A percentile compares a stretch with the other conserved stretches of the same genome.
phyloP scores from a whole-genome alignment of 2,113 vertebrate genomes.

The Oreotragus oreotragus region DNA sequence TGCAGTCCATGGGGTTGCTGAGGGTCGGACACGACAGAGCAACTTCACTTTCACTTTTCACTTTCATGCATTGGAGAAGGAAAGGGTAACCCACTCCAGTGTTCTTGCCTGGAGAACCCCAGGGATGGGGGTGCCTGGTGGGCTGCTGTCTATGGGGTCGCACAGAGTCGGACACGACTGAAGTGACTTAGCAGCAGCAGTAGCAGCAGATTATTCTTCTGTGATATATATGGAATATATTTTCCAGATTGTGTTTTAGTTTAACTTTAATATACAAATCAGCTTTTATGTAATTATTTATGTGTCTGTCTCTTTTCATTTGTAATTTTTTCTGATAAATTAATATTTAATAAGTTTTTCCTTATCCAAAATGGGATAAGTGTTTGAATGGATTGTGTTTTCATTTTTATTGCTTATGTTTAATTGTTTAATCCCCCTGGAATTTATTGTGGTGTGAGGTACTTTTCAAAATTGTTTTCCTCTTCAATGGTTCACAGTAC shows the following conservation, averaged over 20 bases:
- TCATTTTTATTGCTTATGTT: conserved; percentile 6
- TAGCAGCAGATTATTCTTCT: not conserved
- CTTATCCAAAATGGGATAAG: not conserved
- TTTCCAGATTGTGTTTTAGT: conserved; percentile 23
- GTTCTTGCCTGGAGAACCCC: too few relatives aligned
- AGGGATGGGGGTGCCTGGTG: too few relatives aligned
- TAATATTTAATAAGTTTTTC: not conserved
- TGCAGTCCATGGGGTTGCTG: too few relatives aligned
- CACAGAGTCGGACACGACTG: too few relatives aligned
- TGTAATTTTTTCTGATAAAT: conserved; percentile 44
- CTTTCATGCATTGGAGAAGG: too few relatives aligned
- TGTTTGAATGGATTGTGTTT: conserved; percentile 4
- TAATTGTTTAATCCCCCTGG: not conserved
- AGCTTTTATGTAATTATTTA: not conserved
- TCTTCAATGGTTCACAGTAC: conserved; percentile 14
- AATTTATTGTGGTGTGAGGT: conserved; percentile 32
- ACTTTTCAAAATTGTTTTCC: conserved; percentile 52
- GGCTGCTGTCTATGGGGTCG: too few relatives aligned
- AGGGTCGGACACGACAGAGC: too few relatives aligned
- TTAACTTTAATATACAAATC: not conserved
- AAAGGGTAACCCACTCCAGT: too few relatives aligned
- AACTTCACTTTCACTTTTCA: too few relatives aligned
- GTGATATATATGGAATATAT: not conserved
- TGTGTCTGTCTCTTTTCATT: not conserved
- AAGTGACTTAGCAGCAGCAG: too few relatives aligned